Conservation (phyloP, 2,888 invertebrate species). For the Mesodorylaimus sp. region DNA sequence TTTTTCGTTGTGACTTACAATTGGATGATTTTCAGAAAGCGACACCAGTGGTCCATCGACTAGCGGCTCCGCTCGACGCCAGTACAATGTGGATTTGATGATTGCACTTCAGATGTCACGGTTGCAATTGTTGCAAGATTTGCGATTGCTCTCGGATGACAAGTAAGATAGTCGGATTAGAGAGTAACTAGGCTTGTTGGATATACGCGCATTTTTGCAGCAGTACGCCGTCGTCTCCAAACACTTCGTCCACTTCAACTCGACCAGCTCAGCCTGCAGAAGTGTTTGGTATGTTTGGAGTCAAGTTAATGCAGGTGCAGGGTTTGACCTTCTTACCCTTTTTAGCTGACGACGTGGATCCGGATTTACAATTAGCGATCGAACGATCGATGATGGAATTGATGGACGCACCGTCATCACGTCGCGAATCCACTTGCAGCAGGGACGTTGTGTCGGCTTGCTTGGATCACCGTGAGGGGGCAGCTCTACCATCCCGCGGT, state of each 20-base stretch:
- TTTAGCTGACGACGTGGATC: constrained; percentile 11
- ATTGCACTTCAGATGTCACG: constrained; percentile 50
- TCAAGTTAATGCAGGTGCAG: not conserved
- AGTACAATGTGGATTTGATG: constrained; percentile 45
- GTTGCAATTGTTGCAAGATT: constrained; percentile 46
- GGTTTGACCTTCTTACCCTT: not conserved
- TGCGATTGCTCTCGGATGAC: constrained; percentile 17
- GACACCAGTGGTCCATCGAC: no score
- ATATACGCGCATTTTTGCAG: not conserved
- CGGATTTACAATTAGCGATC: constrained; percentile 13
- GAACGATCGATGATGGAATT: constrained; percentile 11
- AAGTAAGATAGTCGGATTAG: not conserved
- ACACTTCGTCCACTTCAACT: not conserved
- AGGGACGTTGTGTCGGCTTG: not conserved
- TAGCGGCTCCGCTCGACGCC: constrained; percentile 18
- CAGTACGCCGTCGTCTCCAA: no score
- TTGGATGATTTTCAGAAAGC: no score
- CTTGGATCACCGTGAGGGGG: no score
- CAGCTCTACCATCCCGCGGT: not conserved
- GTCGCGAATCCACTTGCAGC: not conserved
- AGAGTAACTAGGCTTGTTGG: not conserved
- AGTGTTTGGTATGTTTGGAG: not conserved
- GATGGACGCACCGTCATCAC: not conserved
- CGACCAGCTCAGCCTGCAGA: not conserved
- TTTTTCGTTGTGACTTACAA: no score